A percentile compares a stretch with the other conserved stretches of the same genome.
Conservation (phyloP, 2,797 vertebrate genomes). For the Pyrrhura leucotis region DNA sequence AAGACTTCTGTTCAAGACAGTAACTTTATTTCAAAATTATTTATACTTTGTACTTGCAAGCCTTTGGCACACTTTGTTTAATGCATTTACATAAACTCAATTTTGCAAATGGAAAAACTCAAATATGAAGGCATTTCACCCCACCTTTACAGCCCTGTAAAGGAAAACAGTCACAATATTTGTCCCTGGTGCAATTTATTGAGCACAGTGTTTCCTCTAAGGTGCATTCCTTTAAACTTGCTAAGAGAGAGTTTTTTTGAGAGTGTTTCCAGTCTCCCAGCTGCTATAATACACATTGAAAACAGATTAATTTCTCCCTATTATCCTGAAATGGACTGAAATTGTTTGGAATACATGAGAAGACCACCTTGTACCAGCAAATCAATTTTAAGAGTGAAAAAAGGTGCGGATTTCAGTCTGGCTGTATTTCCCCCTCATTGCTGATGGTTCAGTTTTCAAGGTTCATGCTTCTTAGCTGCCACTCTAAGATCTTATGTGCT, state of each 20-base stretch:
- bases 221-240: background rate
- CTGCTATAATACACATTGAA: background rate
- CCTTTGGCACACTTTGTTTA: background rate
- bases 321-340: background rate
- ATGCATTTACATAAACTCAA: background rate
- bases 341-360: background rate
- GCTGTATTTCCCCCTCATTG: background rate
- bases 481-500: background rate
- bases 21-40: background rate
- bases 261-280: background rate
- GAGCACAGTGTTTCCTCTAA: background rate
- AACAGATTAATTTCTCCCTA: background rate
- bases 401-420: background rate
- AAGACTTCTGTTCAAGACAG: background rate
- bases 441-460: constrained; percentile 24
- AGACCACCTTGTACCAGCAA: background rate
- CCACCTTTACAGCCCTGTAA: background rate
- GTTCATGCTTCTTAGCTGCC: background rate
- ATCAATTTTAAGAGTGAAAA: background rate
- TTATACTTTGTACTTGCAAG: background rate
- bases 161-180: background rate
- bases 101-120: background rate
- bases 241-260: background rate
- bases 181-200: background rate
- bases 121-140: background rate